phyloP scores from a whole-genome alignment of 2,797 vertebrate species.

The Liparis tanakae region DNA sequence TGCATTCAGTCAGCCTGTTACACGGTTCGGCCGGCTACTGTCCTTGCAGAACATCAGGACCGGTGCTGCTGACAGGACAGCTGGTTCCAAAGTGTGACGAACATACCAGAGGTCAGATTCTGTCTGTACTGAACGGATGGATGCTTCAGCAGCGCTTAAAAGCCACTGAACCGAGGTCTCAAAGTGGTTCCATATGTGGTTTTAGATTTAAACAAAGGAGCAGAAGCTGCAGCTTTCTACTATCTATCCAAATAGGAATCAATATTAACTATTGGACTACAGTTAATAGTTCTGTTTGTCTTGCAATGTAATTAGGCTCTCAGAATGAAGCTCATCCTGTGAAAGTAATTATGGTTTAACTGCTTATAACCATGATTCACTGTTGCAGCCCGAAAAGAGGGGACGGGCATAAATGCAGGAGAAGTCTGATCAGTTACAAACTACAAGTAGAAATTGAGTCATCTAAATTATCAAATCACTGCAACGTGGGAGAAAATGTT shows the following conservation, averaged over 20 bases:
- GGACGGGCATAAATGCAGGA: background rate
- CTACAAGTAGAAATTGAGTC: slow-evolving; percentile 19
- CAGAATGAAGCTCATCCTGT: slow-evolving; percentile 10
- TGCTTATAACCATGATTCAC: slow-evolving; percentile 7
- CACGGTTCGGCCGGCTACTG: slow-evolving; percentile 3
- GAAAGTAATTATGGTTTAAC: slow-evolving; percentile 21
- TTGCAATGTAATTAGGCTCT: slow-evolving; percentile 17
- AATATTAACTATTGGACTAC: slow-evolving; percentile 2
- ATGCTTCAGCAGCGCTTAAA: slow-evolving; percentile 12
- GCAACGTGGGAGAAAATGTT: background rate
- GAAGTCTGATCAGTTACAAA: slow-evolving; percentile 24
- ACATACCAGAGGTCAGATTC: slow-evolving; percentile 13
- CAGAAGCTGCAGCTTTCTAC: background rate
- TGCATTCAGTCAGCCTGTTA: background rate
- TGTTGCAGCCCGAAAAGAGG: slow-evolving; percentile 11
- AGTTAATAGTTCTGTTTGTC: background rate
- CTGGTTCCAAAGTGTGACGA: slow-evolving; percentile 25
- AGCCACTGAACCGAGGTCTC: background rate
- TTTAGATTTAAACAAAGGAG: background rate
- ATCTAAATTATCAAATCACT: slow-evolving; percentile 11
- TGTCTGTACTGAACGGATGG: slow-evolving; percentile 27
- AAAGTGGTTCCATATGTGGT: background rate
- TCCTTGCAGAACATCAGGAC: slow-evolving; percentile 8
- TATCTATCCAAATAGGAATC: slow-evolving; percentile 1
- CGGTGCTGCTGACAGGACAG: slow-evolving; percentile 16